phyloP scores from a whole-genome alignment of 1,140 invertebrate species.

The Pararge aegeria region DNA sequence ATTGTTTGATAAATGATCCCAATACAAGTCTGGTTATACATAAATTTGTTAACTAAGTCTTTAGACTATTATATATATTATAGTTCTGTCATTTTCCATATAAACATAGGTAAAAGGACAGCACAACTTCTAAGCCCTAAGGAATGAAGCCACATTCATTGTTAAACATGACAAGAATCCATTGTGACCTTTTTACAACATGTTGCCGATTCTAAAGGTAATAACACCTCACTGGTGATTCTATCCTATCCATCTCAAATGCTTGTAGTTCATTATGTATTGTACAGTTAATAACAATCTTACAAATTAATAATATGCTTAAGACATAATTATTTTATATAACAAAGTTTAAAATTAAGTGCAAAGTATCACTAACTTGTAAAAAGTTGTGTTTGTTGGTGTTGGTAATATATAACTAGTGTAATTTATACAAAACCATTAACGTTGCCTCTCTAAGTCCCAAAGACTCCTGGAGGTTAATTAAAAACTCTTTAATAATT shows the following conservation, averaged over 20 bases:
- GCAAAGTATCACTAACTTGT: slow-evolving; percentile 24
- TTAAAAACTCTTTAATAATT: slow-evolving; percentile 61
- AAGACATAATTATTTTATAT: background rate
- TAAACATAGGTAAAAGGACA: too few species aligned
- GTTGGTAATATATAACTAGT: slow-evolving; percentile 31
- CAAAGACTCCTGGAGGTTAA: slow-evolving; percentile 40
- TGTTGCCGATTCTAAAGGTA: too few species aligned
- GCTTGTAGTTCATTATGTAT: background rate
- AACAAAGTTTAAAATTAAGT: slow-evolving; percentile 20
- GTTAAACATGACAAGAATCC: too few species aligned
- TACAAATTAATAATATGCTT: slow-evolving; percentile 7
- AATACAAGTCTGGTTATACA: too few species aligned
- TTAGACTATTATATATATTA: too few species aligned
- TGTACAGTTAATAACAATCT: slow-evolving; percentile 18
- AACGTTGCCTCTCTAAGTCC: slow-evolving; percentile 52
- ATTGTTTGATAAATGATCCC: too few species aligned
- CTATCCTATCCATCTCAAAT: background rate
- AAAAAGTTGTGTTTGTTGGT: slow-evolving; percentile 18
- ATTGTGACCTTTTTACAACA: too few species aligned
- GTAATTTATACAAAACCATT: slow-evolving; percentile 39
- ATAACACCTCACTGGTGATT: background rate
- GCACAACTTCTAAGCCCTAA: too few species aligned
- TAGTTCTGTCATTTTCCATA: too few species aligned
- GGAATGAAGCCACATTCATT: too few species aligned
- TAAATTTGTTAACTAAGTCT: too few species aligned